Percentiles rank a stretch among this genome's conserved stretches.
Evolutionary conservation across 2,797 vertebrate genomes (phyloP).

Genomic region (Macrochelys suwanniensis): DNA sequence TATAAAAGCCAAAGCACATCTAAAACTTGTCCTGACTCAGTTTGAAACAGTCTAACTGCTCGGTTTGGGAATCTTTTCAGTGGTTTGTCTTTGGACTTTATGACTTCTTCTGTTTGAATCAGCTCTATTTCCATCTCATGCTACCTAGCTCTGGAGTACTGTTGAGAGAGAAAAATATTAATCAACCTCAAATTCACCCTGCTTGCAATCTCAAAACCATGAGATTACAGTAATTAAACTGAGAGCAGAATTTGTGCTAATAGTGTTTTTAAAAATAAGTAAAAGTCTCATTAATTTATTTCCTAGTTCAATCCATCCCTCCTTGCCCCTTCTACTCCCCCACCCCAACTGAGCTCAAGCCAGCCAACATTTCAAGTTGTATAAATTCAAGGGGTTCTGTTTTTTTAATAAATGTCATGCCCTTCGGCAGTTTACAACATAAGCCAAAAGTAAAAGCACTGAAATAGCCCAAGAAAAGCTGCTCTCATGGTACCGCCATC

Average conservation of each 20-base stretch:
- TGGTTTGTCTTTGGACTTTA: neutral
- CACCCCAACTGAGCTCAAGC: neutral
- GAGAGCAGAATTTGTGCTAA: neutral
- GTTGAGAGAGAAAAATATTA: neutral
- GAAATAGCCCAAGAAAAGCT: neutral
- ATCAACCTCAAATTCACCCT: neutral
- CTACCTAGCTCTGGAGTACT: accelerated
- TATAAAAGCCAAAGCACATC: neutral
- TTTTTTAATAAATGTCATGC: neutral
- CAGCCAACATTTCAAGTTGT: neutral
- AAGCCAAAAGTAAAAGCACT: neutral
- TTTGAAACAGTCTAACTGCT: neutral
- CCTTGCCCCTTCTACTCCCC: neutral
- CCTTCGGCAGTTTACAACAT: neutral
- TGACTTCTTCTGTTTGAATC: neutral
- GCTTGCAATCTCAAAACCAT: neutral
- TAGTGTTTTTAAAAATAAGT: neutral
- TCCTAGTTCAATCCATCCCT: neutral
- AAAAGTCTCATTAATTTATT: neutral
- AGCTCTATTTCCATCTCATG: neutral
- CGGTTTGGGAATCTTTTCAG: neutral
- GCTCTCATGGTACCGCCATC: neutral
- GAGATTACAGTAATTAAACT: neutral
- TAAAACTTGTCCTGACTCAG: neutral
- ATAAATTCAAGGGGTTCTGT: neutral